Conservation (phyloP, 2,113 vertebrate genomes). For the Datnioides undecimradiatus region DNA sequence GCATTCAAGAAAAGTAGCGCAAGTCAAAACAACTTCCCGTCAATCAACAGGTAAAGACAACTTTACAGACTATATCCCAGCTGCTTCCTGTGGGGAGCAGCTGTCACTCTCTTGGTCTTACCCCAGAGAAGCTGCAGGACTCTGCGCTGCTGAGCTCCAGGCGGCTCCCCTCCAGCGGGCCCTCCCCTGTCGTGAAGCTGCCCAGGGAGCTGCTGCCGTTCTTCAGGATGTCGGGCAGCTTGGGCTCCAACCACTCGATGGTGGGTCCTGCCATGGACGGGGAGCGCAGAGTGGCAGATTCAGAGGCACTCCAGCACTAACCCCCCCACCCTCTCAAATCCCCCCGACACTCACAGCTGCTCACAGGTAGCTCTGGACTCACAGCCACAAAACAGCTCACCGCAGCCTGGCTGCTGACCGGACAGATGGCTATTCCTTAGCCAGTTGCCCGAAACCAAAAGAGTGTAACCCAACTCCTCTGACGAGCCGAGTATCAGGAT, state of each 20-base stretch:
- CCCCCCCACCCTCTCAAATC: conserved; percentile 29
- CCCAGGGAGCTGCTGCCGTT: conserved; percentile 88
- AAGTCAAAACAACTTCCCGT: neutral
- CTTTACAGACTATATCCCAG: neutral
- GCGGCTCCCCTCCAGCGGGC: conserved; percentile 81
- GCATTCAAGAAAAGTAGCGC: neutral
- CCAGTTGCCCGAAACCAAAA: conserved; percentile 72
- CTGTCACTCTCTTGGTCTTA: conserved; percentile 78
- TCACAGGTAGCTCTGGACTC: conserved; percentile 7
- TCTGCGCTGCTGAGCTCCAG: conserved; percentile 86
- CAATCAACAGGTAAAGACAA: neutral
- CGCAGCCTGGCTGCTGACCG: conserved; percentile 40
- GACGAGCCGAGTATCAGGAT: conserved; percentile 45
- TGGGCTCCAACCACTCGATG: conserved; percentile 96
- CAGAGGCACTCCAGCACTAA: conserved; percentile 87
- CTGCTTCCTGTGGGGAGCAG: neutral
- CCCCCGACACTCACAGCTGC: conserved; percentile 37
- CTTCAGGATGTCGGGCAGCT: conserved; percentile 93
- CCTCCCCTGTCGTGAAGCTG: conserved; percentile 85
- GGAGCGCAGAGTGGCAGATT: conserved; percentile 84
- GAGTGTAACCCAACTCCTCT: conserved; percentile 66
- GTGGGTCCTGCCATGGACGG: conserved; percentile 87
- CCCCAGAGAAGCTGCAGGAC: conserved; percentile 88
- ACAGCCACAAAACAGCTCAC: neutral
- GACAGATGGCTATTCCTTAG: conserved; percentile 59